These are phyloP conservation scores for Argentina silus DNA, from an alignment of 2,797 vertebrate genomes.

Conservation along the genomic window DNA sequence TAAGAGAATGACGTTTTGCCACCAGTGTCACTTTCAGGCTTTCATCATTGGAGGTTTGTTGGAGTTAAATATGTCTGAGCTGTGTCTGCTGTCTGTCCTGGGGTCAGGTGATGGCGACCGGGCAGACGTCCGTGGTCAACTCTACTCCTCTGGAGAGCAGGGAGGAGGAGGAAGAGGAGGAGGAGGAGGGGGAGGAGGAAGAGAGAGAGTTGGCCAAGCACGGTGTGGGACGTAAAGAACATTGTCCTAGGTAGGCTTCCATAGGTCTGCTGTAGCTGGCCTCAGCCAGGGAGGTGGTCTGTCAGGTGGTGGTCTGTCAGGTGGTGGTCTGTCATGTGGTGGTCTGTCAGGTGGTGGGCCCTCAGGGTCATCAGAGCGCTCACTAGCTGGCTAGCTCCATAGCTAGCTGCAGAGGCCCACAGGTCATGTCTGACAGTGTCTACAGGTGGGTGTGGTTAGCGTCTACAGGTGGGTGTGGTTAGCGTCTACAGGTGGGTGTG, in stretches of 20 bases:
- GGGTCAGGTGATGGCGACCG: slow-evolving; percentile 86
- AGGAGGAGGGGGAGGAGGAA: slow-evolving; percentile 40
- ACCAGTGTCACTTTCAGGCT: too few relatives aligned
- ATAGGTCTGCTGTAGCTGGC: not conserved
- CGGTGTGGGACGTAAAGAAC: slow-evolving; percentile 64
- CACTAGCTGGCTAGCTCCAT: too few relatives aligned
- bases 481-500: too few relatives aligned
- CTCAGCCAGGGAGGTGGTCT: too few relatives aligned
- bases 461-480: too few relatives aligned
- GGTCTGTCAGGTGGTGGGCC: too few relatives aligned
- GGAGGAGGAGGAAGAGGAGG: slow-evolving; percentile 29
- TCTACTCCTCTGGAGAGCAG: slow-evolving; percentile 47
- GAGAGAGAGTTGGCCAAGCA: slow-evolving; percentile 36
- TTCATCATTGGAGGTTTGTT: not conserved
- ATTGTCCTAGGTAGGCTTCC: slow-evolving; percentile 81
- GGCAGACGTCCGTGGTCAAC: slow-evolving; percentile 71
- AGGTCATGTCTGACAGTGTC: not conserved
- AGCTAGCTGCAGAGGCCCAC: too few relatives aligned
- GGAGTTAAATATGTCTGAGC: not conserved
- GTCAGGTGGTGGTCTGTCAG: too few relatives aligned
- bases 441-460: too few relatives aligned
- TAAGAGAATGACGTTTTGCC: too few relatives aligned
- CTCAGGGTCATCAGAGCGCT: too few relatives aligned
- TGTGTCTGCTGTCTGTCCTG: not conserved
- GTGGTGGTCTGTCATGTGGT: too few relatives aligned